Conservation (phyloP, 1,140 invertebrate genomes). For the Drosophila pseudoananassae region DNA sequence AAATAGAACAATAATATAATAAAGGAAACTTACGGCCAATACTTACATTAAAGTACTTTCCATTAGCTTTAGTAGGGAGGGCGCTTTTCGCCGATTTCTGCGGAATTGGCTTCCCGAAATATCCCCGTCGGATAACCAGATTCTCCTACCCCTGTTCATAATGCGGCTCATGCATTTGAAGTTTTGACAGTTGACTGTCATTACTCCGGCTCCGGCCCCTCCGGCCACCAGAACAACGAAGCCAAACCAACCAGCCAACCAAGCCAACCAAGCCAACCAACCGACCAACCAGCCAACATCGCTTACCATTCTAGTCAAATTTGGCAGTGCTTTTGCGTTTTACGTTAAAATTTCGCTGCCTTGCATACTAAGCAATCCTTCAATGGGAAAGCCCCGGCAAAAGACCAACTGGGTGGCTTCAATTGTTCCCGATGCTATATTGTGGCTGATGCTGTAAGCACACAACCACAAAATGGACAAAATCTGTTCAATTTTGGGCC, state of each 20-base stretch:
- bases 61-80: background rate
- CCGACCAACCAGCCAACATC: background rate
- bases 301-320: slow-evolving; percentile 41
- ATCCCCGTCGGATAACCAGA: slow-evolving; percentile 8
- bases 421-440: slow-evolving; percentile 51
- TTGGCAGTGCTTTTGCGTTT: slow-evolving; percentile 76
- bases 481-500: slow-evolving; percentile 81
- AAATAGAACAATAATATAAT: slow-evolving; percentile 39
- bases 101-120: slow-evolving; percentile 20
- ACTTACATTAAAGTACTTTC: slow-evolving; percentile 2
- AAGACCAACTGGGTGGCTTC: slow-evolving; percentile 21
- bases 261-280: background rate
- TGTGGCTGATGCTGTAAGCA: slow-evolving; percentile 21
- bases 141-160: slow-evolving; percentile 52
- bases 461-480: slow-evolving; percentile 77
- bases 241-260: background rate
- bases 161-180: slow-evolving; percentile 76
- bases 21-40: background rate
- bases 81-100: background rate
- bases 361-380: slow-evolving; percentile 74
- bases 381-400: slow-evolving; percentile 17
- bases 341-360: slow-evolving; percentile 76
- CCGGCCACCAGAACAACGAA: background rate
- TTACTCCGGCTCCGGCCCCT: slow-evolving; percentile 35
- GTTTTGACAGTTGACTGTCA: slow-evolving; percentile 81